A percentile compares a stretch with the other conserved stretches of the same genome.
Conservation (phyloP, 2,888 invertebrate genomes). For the Graphium colonna region DNA sequence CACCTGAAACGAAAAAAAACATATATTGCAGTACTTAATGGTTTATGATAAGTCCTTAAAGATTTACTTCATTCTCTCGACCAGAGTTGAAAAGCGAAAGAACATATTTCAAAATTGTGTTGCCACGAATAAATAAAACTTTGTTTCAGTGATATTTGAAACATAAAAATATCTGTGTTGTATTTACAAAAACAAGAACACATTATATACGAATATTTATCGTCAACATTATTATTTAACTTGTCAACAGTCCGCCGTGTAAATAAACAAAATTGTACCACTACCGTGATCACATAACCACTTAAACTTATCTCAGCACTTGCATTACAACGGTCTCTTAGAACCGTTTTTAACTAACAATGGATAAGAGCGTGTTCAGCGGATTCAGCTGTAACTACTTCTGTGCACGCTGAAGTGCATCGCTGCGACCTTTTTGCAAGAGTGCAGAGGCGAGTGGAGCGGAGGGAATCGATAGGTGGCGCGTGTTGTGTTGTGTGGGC, state of each 20-base stretch:
- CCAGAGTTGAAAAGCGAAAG: no score
- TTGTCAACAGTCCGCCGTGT: slow-evolving; percentile 1
- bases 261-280: slow-evolving; percentile 14
- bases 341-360: not conserved
- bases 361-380: not conserved
- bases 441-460: slow-evolving; percentile 41
- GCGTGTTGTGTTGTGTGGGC: slow-evolving; percentile 51
- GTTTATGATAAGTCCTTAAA: no score
- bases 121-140: no score
- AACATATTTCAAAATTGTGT: no score
- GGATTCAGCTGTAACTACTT: slow-evolving; percentile 10
- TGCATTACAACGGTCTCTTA: not conserved
- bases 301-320: slow-evolving; percentile 1
- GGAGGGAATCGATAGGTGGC: slow-evolving; percentile 47
- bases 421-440: slow-evolving; percentile 34
- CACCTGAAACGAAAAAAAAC: no score
- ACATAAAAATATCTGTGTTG: no score
- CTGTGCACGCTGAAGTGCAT: slow-evolving; percentile 22
- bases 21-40: no score
- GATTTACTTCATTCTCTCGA: no score
- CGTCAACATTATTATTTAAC: no score
- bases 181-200: no score
- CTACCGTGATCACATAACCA: slow-evolving; percentile 8
- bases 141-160: no score
- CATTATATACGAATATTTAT: no score